These are phyloP conservation scores for Imbricaverruca yamaguchii DNA, from an alignment of 2,888 invertebrate species.

Conservation along the genomic window DNA sequence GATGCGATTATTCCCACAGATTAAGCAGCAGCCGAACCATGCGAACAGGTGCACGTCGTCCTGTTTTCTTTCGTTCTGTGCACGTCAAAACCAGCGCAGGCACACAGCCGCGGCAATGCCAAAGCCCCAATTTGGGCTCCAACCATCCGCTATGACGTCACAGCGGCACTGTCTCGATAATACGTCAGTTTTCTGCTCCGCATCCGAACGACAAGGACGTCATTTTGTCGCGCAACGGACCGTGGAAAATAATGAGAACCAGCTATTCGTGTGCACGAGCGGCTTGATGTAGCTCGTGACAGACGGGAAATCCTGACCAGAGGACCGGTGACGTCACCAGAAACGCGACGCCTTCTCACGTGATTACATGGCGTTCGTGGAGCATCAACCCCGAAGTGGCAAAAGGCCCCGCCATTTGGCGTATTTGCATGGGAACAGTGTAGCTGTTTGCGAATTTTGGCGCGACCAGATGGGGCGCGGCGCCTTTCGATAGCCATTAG, in stretches of 20 bases:
- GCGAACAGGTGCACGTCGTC: background rate
- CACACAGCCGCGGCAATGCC: background rate
- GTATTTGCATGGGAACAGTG: constrained; percentile 17
- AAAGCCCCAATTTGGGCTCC: background rate
- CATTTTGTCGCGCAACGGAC: background rate
- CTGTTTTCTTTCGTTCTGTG: background rate
- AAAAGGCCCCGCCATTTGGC: too few species aligned
- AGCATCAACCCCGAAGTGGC: background rate
- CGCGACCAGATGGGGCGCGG: background rate
- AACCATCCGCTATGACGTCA: background rate
- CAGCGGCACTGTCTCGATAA: background rate
- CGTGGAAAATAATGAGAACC: background rate
- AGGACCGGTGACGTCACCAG: background rate
- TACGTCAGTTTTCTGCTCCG: background rate
- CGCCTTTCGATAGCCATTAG: background rate
- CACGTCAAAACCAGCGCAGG: background rate
- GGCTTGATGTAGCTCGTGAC: background rate
- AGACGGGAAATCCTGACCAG: background rate
- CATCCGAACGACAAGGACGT: background rate
- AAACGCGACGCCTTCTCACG: background rate
- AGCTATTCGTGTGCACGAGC: background rate
- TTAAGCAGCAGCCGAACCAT: background rate
- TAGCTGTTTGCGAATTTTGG: constrained; percentile 14
- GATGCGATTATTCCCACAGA: background rate
- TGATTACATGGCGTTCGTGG: background rate